Base-by-base conservation (phyloP, 92 coral and sea anemone species). In the Ricordea florida region DNA sequence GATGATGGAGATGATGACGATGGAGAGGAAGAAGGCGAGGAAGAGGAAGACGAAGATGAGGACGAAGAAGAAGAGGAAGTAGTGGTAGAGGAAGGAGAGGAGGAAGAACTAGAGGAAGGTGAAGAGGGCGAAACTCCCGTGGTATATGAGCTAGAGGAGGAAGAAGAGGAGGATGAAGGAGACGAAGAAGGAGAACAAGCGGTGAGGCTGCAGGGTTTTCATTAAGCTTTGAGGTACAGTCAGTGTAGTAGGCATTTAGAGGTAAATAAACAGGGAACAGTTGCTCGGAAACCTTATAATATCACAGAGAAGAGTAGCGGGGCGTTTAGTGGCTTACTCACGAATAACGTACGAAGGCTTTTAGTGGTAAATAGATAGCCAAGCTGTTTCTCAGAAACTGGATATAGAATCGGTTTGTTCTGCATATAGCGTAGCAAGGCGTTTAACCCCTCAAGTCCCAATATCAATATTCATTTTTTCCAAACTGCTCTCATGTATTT, bases 41-140 rank as follows among this genome's bases (percentile, higher is more conserved):
- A 55, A 14, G 89, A 73, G 2, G 86, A 75, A 1, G 97, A 61
- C 1, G 90, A 88, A 0, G 87, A 82, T 0, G 92, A 82, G 17
- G 91, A 86, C 3, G 89, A 84, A 18, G 93, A 88, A 10, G 93
- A 89, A 13, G 87, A 72, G 43, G 88, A 72, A 24, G 90, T 78
- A 23, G 93, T 57, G 5, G 93, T 59, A 10, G 94, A 88, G 17
- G 90, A 84, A 40, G 93, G 62, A 34, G 87, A 61, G 38, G 90
- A 49, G 21, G 94, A 84, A 25, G 90, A 68, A 32, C 22, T 62
- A 35, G 87, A 65, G 5, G 89, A 83, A 50, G 83, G 62, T 26
- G 84, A 87, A 40, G 87, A 82, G 40, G 87, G 35, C 7, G 74
- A 67, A 50, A 67, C 74, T 33, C 77, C 77, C 17, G 77, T 70